Percentiles rank a stretch among this genome's conserved stretches.
These are phyloP conservation scores for Tapera naevia DNA, from an alignment of 2,797 vertebrate species.

Conservation along the genomic window DNA sequence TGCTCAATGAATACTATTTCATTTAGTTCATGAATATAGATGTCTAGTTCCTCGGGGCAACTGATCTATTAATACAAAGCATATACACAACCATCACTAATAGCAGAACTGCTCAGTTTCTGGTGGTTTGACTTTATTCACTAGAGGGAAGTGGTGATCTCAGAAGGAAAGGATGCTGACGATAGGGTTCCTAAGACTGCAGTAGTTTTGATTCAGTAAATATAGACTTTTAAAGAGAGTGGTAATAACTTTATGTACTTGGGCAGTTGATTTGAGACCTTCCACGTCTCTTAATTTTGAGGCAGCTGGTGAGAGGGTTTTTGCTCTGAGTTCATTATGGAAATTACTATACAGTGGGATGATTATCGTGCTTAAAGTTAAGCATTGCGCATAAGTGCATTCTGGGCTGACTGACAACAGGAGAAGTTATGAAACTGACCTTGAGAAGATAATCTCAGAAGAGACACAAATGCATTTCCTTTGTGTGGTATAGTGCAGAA, in stretches of 20 bases:
- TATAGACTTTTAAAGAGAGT: not conserved
- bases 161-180: constrained; percentile 3
- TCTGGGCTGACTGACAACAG: not conserved
- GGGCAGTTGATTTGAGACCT: constrained; percentile 39
- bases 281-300: constrained; percentile 9
- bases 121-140: constrained; percentile 26
- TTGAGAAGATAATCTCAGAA: constrained; percentile 9
- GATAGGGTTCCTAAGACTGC: not conserved
- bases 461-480: not conserved
- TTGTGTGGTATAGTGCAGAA: not conserved
- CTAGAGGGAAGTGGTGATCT: not conserved
- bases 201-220: not conserved
- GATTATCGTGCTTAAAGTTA: constrained; percentile 24
- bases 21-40: constrained; percentile 58
- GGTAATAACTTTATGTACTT: not conserved
- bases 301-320: constrained; percentile 50
- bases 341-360: constrained; percentile 27
- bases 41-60: constrained; percentile 29
- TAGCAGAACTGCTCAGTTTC: not conserved
- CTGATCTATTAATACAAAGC: constrained; percentile 41
- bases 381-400: not conserved
- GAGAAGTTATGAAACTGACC: constrained; percentile 21
- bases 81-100: not conserved
- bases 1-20: constrained; percentile 11
- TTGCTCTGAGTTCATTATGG: constrained; percentile 36